Conservation (phyloP, 2,888 invertebrate species). For the Pyrochroa serraticornis region DNA sequence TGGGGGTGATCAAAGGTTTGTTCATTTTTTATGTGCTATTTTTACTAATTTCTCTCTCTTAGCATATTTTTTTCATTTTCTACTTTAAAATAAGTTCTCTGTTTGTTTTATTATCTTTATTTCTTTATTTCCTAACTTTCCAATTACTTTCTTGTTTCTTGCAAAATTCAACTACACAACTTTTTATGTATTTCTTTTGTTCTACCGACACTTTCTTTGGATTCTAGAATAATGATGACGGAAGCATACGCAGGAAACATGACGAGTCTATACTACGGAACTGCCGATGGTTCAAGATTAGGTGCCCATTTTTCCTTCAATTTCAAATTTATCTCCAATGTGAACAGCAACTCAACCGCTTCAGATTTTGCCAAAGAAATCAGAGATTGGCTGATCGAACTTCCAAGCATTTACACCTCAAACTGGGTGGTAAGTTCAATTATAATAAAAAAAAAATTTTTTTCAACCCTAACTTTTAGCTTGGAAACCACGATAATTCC, state of each 20-base stretch:
- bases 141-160: too few species aligned
- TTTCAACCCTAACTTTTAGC: slow-evolving; percentile 42
- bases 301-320: slow-evolving; percentile 82
- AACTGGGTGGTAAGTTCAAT: slow-evolving; percentile 77
- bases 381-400: slow-evolving; percentile 68
- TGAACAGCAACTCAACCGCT: slow-evolving; percentile 65
- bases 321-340: slow-evolving; percentile 71
- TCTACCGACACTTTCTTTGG: too few species aligned
- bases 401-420: slow-evolving; percentile 66
- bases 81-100: too few species aligned
- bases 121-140: too few species aligned
- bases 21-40: neutral
- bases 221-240: slow-evolving; percentile 74
- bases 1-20: slow-evolving; percentile 53
- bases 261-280: slow-evolving; percentile 71
- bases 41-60: neutral
- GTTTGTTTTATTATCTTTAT: too few species aligned
- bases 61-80: neutral
- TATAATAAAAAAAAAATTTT: neutral
- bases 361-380: slow-evolving; percentile 66
- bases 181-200: too few species aligned
- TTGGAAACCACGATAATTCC: slow-evolving; percentile 80
- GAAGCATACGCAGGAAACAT: slow-evolving; percentile 72
- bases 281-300: slow-evolving; percentile 55
- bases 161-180: too few species aligned